Conservation (phyloP, 2,888 invertebrate species). For the Polylopha cassiicola region DNA sequence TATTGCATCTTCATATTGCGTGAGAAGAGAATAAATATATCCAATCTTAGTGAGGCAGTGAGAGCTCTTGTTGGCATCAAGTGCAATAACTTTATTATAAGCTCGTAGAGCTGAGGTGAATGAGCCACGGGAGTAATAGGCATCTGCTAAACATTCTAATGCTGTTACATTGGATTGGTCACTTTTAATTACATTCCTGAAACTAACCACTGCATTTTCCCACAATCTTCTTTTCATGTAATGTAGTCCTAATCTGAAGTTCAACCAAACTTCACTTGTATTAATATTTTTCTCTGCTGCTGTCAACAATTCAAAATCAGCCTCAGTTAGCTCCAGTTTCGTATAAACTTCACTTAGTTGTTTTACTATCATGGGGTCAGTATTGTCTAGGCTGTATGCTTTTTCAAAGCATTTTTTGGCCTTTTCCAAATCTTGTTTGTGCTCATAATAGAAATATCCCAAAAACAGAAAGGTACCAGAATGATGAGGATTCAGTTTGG, state of each 20-base stretch:
- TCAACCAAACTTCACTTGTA: slow-evolving; percentile 83
- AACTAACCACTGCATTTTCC: slow-evolving; percentile 84
- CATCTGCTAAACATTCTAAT: slow-evolving; percentile 94
- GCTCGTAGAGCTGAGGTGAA: slow-evolving; percentile 92
- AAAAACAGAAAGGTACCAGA: slow-evolving; percentile 85
- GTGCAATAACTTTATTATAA: slow-evolving; percentile 85
- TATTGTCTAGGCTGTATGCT: slow-evolving; percentile 84
- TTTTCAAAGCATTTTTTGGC: slow-evolving; percentile 91
- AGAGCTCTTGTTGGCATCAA: slow-evolving; percentile 77
- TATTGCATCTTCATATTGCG: slow-evolving; percentile 85
- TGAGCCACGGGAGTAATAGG: slow-evolving; percentile 92
- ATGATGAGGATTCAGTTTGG: slow-evolving; percentile 85
- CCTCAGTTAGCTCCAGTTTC: slow-evolving; percentile 80
- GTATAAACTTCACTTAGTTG: slow-evolving; percentile 87
- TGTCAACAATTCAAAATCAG: slow-evolving; percentile 79
- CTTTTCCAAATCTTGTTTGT: slow-evolving; percentile 81
- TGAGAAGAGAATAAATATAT: slow-evolving; percentile 82
- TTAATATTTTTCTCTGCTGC: slow-evolving; percentile 63
- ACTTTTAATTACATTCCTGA: slow-evolving; percentile 83
- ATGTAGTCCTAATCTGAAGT: slow-evolving; percentile 89
- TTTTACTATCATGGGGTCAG: slow-evolving; percentile 81
- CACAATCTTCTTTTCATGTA: slow-evolving; percentile 85
- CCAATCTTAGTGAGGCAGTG: slow-evolving; percentile 88
- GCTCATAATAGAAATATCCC: slow-evolving; percentile 83
- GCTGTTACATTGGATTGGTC: slow-evolving; percentile 83